Percentiles rank a stretch among this genome's conserved stretches.
Evolutionary conservation across 2,888 invertebrate species (phyloP).

Genomic region (Mythimna impura): DNA sequence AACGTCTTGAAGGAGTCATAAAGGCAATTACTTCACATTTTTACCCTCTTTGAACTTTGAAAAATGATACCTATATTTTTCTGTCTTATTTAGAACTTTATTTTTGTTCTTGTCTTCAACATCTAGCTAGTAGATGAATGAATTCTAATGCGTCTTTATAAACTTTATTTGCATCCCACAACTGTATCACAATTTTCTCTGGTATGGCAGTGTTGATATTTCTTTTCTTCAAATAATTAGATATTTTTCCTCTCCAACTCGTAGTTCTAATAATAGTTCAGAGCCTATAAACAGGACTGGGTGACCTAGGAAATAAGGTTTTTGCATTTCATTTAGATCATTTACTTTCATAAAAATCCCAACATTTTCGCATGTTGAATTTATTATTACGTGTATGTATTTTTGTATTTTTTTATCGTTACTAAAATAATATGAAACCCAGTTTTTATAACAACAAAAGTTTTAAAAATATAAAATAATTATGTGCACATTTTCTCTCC

Average conservation of each 20-base stretch:
- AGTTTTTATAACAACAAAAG: neutral
- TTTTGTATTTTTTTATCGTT: neutral
- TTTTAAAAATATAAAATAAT: neutral
- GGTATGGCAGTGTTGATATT: neutral
- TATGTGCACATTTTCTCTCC: neutral
- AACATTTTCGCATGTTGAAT: neutral
- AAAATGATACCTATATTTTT: conserved; percentile 48
- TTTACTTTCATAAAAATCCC: neutral
- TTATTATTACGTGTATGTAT: neutral
- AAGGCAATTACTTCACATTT: conserved; percentile 76
- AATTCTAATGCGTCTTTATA: conserved; percentile 19
- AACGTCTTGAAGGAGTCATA: conserved; percentile 74
- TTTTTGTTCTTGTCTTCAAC: conserved; percentile 27
- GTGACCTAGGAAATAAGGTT: neutral
- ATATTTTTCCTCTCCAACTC: neutral
- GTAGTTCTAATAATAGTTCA: neutral
- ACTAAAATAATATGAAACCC: neutral
- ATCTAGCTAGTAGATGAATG: conserved; percentile 20
- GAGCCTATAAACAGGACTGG: neutral
- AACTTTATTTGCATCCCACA: conserved; percentile 8
- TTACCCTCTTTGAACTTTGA: conserved; percentile 66
- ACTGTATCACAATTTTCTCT: neutral
- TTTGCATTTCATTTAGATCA: neutral
- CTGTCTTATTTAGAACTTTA: conserved; percentile 33
- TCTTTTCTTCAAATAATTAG: neutral